Base-by-base conservation (phyloP, 2,888 invertebrate species). In the Polydrusus pterygomalis region DNA sequence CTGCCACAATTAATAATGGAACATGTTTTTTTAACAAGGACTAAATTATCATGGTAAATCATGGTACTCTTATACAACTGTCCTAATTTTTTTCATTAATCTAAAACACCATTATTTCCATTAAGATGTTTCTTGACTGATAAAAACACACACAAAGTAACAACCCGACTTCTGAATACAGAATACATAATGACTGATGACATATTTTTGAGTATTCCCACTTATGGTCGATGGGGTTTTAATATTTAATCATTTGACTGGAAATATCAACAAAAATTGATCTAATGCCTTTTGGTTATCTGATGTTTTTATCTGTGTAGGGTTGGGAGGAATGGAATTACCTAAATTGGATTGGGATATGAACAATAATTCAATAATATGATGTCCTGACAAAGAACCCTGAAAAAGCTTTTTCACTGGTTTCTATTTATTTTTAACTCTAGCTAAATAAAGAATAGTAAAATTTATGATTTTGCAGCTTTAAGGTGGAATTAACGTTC, bases 231-330 rank as follows among this genome's bases (percentile, higher is more conserved):
- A 73, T 60, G 40, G 62, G 63, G 20, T 47, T 72, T 72, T 76
- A 76, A 72, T 76, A 76, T 68, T 76, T 76, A 74, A 74, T 74
- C 77, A 62, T 70, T 71, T 30, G 69, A 74, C 67, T 65, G 74
- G 67, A 74, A 74, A 47, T 74, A 77, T 77, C 77, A 30, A 56
- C 54, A 17, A 34, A 56, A 43, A 63, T 74, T 65, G 62, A 73
- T 76, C 73, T 73, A 73, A 64, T 76, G 65, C 70, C 65, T 70
- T 75, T 47, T 70, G 67, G 64, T 71, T 71, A 63, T 72, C 72
- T 34, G 17, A 6, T 18, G n/a, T 17, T 45, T 63, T 63, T 63
- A 45, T 47, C 63, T 47, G n/a, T 63, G 45, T 18, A 9, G 45
- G 34, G 38, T 13, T 11, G 51, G 34, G 20, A 34, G 49, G 30